Base-by-base conservation (phyloP, 2,888 invertebrate species). In the Amphipoea lucens region DNA sequence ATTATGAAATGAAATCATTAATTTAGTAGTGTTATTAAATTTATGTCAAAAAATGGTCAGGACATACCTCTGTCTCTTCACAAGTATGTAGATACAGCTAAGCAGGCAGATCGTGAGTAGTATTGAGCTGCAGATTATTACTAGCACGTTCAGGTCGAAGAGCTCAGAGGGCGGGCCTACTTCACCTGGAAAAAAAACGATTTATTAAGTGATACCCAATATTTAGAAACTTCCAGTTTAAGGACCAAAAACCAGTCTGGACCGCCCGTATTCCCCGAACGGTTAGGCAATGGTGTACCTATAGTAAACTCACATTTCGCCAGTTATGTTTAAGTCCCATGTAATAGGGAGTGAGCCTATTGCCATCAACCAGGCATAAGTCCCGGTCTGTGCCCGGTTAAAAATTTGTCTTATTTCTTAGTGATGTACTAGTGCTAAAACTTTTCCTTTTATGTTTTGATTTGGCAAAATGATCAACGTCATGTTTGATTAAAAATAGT, bases 101-200 rank as follows among this genome's bases (percentile, higher is more conserved):
- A 96, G 81, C 3, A 97, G 91, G 75, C 97, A 97, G 9, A 96
- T 89, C 0, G 95, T 93, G 2, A 97, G 93, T 0, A 97, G 90
- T 3, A 96, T 93, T 2, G 95, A 96, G 83, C 97, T 97, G 92
- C 96, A 96, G 6, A 96, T 89, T 74, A 97, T 97, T 5, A 97
- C 97, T 60, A 97, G 77, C 93, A 96, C 94, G 83, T 97, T 97
- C 20, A 97, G 84, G 81, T 97, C 97, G 72, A 97, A 92, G 2
- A 94, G 83, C 2, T 97, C 97, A 11, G 96, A 95, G 0, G 97
- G 96, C 1, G 97, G 97, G 2, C 96, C 96, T 0, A 97, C 93
- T 92, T 97, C 97, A 90, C 94, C 97, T 97, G 92, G 4, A 66
- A 71, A 36, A 3, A 17, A 0, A 69, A 4, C 0, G 29, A 69